Evolutionary conservation across 2,888 invertebrate genomes (phyloP), one percentile per base, ranked within the genome.

Genomic region (Drosophila macrospina): DNA sequence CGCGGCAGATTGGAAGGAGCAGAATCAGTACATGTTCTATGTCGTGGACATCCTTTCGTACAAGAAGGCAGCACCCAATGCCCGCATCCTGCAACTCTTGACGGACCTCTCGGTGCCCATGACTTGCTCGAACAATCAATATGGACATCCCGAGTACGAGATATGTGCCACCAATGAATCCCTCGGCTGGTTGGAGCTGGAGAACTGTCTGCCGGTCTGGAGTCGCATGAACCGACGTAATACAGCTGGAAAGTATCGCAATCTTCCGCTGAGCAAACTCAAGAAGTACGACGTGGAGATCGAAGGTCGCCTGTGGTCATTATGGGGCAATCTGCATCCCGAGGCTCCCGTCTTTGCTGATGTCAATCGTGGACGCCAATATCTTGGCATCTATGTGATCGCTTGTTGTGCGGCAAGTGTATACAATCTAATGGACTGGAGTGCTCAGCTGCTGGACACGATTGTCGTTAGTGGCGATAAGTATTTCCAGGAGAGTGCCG

Each of bases 281-380:
- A 89, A 85, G 69, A 88, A 90, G 47, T 96, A 94, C 93, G 94
- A 95, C 69, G 93, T 95, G 1, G 95, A 96, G 86, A 95, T 95
- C 74, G 93, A 94, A 2, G 94, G 94, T 1, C 95, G 95, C 68
- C 90, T 96, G 0, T 96, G 93, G 92, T 95, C 96, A 0, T 90
- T 96, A 1, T 94, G 95, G 94, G 95, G 95, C 0, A 93, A 93
- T 32, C 83, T 95, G 13, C 95, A 95, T 91, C 95, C 95, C 3
- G 90, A 93, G 54, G 94, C 95, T 34, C 80, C 89, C 0, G 93
- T 93, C 71, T 96, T 96, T 87, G 91, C 92, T 0, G 89, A 90
- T 11, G 81, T 87, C 1, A 90, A 93, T 45, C 93, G 95, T 4
- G 95, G 95, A 0, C 95, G 94, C 74, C 96, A 96, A 86, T 93